Conservation (phyloP, 2,113 vertebrate species). For the Apeltes quadracus region DNA sequence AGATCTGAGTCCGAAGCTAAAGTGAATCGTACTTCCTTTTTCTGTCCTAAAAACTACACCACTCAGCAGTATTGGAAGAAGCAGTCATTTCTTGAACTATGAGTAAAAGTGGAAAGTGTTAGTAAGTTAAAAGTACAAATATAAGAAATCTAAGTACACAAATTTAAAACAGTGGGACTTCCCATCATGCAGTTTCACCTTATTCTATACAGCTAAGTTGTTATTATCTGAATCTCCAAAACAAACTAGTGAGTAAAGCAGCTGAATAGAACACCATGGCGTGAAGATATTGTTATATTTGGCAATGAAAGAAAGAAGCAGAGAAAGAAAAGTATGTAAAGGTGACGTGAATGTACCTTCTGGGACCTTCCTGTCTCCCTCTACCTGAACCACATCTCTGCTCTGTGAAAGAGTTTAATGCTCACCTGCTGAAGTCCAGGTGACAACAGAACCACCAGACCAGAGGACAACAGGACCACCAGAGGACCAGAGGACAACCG, state of each 20-base stretch:
- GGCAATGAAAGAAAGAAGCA: background rate
- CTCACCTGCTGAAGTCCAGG: conserved; percentile 28
- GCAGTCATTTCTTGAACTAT: background rate
- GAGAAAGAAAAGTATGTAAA: background rate
- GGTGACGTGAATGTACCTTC: background rate
- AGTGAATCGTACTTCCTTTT: background rate
- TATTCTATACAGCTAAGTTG: background rate
- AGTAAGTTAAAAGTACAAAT: background rate
- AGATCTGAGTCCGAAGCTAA: background rate
- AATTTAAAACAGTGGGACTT: background rate
- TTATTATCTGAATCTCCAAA: background rate
- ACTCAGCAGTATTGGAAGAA: background rate
- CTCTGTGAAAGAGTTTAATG: background rate
- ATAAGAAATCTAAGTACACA: background rate
- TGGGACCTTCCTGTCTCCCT: background rate
- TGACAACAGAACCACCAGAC: background rate
- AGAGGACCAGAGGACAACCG: too few species aligned
- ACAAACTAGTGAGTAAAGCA: background rate
- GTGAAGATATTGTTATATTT: background rate
- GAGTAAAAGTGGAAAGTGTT: background rate
- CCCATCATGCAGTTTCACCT: too few species aligned
- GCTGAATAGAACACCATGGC: background rate
- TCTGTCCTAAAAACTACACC: background rate
- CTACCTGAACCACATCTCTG: background rate
- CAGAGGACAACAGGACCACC: too few species aligned